Percentiles rank a stretch among this genome's conserved stretches.
Conservation (phyloP, 2,113 vertebrate species). For the Callocephalon fimbriatum region DNA sequence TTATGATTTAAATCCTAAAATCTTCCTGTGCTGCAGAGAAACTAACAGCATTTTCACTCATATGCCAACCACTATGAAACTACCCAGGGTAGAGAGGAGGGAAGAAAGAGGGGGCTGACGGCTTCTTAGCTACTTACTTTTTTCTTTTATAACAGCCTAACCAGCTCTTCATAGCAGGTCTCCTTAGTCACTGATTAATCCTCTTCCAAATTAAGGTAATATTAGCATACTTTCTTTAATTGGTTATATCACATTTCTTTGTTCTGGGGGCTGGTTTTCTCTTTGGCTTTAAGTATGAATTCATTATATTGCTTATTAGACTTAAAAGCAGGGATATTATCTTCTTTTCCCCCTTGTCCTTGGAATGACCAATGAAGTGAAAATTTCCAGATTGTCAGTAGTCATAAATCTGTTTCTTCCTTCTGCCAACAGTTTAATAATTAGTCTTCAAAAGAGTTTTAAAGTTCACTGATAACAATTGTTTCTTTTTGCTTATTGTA, state of each 20-base stretch:
- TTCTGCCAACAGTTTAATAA: conserved; percentile 58
- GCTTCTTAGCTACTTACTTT: not conserved
- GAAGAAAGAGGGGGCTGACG: not conserved
- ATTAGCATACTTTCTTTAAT: conserved; percentile 22
- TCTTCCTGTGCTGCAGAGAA: not conserved
- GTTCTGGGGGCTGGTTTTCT: conserved; percentile 7
- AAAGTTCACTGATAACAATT: conserved; percentile 46
- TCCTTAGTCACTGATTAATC: not conserved
- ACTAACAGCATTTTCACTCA: not conserved
- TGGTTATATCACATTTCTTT: conserved; percentile 12
- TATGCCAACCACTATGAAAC: not conserved
- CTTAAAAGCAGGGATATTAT: conserved; percentile 41
- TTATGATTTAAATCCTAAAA: not conserved
- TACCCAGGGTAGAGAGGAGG: not conserved
- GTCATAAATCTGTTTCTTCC: conserved; percentile 60
- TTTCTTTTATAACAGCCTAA: not conserved
- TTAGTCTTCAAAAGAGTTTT: conserved; percentile 37
- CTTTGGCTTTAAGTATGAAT: conserved; percentile 28
- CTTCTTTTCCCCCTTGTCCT: conserved; percentile 39
- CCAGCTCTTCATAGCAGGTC: not conserved
- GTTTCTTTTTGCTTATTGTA: conserved; percentile 23
- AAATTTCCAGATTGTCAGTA: conserved; percentile 67
- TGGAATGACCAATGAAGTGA: conserved; percentile 49
- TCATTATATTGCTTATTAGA: conserved; percentile 56
- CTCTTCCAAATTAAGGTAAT: conserved; percentile 16